These are phyloP conservation scores for Pogoniulus pusillus DNA, from an alignment of 2,797 vertebrate species.

Conservation along the genomic window DNA sequence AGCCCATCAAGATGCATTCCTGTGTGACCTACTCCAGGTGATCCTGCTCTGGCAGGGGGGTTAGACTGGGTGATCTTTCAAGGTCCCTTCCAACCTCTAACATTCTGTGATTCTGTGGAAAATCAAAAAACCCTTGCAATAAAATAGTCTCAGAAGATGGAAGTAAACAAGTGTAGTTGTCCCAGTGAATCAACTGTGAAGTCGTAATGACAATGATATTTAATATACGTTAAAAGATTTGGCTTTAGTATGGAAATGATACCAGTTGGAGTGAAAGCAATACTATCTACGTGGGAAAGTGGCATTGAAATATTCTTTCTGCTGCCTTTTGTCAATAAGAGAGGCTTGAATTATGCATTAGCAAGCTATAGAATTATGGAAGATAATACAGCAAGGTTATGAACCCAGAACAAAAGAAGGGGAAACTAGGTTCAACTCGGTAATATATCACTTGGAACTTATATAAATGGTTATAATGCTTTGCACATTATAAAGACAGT, in stretches of 20 bases:
- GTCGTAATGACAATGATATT: conserved; percentile 25
- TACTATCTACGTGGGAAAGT: conserved; percentile 14
- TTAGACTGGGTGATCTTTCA: no score
- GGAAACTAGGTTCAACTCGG: conserved; percentile 53
- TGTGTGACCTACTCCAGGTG: no score
- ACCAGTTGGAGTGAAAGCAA: conserved; percentile 34
- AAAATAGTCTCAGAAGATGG: not conserved
- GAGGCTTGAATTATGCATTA: conserved; percentile 71
- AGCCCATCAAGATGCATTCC: no score
- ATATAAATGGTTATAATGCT: conserved; percentile 49
- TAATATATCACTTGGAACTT: conserved; percentile 56
- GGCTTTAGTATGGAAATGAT: conserved; percentile 39
- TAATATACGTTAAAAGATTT: conserved; percentile 18
- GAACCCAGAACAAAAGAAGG: conserved; percentile 68
- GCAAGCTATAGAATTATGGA: conserved; percentile 60
- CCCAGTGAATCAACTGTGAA: not conserved
- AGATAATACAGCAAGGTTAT: conserved; percentile 69
- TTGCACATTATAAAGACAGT: conserved; percentile 41
- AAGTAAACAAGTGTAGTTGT: conserved; percentile 30
- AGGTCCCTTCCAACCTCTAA: no score
- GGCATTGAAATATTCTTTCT: conserved; percentile 35
- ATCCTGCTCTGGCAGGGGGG: no score
- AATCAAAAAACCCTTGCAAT: not conserved
- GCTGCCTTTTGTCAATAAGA: conserved; percentile 52
- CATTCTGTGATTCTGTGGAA: no score